Base-by-base conservation (phyloP, 2,888 invertebrate species). In the Cryptosula pallasiana region DNA sequence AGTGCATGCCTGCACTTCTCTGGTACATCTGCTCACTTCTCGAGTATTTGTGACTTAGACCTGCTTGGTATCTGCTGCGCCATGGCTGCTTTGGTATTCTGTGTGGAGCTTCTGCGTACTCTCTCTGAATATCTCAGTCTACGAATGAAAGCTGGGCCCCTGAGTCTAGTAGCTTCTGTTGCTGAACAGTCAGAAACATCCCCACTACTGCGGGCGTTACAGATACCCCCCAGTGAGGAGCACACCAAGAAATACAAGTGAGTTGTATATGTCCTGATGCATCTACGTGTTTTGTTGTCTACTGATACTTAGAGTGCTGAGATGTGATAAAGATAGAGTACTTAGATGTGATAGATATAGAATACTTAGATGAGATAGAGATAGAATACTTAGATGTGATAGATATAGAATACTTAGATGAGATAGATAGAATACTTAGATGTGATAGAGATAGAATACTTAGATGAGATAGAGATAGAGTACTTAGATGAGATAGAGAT, bases 141-240 rank as follows among this genome's bases (percentile, higher is more conserved):
- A 2, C 29, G 13, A 13, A 13, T 27, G 20, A 5, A 3, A 13
- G 63, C 32, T 63, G 63, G 27, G 3, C 63, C 63, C n/a, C 32
- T 63, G 13, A 63, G 63, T 32, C 63, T 63, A 29, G 27, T 20
- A 20, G 27, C 63, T 32, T 25, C 9, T 32, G 63, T 63, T 27
- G 29, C 63, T 32, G 32, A 29, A 2, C 13, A 27, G 3, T 63
- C 63, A 13, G 63, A 63, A 9, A 63, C 29, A 2, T 63, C 63
- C 5, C 63, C 63, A 34, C 63, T 63, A 32, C 9, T 63, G 3
- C 63, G 63, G 29, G 63, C 63, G 2, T 32, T 63, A 16, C 20
- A 25, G 63, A 63, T 63, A 9, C 63, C 63, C 29, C 63, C 63
- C 63, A 63, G 63, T 63, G 27, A 25, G 13, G 63, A 63, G 32